phyloP scores from a whole-genome alignment of 1,140 invertebrate species.

The Saxidomus purpurata region DNA sequence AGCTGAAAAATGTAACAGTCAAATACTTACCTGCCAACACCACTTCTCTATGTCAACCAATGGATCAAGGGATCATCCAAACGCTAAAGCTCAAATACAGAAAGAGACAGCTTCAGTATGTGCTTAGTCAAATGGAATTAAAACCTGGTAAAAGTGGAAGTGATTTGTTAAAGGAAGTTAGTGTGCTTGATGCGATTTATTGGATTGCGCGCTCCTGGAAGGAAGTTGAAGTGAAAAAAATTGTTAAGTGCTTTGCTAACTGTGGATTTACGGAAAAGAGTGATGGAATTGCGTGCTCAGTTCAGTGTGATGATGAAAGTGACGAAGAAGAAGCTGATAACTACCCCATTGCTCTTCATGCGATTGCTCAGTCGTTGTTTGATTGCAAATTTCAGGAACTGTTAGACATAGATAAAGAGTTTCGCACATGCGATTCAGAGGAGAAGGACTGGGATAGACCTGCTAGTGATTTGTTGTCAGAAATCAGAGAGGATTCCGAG shows the following conservation, averaged over 20 bases:
- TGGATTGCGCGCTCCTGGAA: background rate
- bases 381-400: background rate
- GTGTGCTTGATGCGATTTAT: background rate
- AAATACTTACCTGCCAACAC: slow-evolving; percentile 84
- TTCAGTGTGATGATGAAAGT: background rate
- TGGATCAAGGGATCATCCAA: slow-evolving; percentile 13
- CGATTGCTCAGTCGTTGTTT: background rate
- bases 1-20: slow-evolving; percentile 82
- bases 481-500: background rate
- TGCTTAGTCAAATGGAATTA: background rate
- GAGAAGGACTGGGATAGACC: background rate
- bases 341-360: background rate
- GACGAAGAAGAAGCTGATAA: background rate
- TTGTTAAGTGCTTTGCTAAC: background rate
- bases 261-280: background rate
- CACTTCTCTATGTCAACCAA: slow-evolving; percentile 20
- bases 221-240: background rate
- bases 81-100: slow-evolving; percentile 13
- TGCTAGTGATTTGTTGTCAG: background rate
- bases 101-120: slow-evolving; percentile 8
- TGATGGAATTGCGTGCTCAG: background rate
- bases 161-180: background rate
- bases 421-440: background rate
- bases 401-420: background rate
- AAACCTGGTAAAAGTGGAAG: background rate